A percentile compares a stretch with the other conserved stretches of the same genome.
Evolutionary conservation across 2,113 vertebrate genomes (phyloP).

Genomic region (Barnardius zonarius): DNA sequence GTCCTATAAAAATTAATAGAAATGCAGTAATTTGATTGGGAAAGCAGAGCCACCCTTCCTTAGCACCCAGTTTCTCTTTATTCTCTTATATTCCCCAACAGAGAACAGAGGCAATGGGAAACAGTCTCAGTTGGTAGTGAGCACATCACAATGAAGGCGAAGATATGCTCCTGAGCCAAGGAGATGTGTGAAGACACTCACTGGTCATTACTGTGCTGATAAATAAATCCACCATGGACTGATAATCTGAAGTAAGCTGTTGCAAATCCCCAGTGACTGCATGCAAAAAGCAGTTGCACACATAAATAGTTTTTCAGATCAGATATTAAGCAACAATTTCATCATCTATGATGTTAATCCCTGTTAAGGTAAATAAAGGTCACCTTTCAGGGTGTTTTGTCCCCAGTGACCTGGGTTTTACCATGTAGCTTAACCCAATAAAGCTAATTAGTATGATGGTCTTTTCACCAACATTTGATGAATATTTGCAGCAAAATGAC

Average conservation of each 20-base stretch:
- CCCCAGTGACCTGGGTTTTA: not conserved
- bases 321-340: not conserved
- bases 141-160: fast-evolving
- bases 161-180: not conserved
- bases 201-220: not conserved
- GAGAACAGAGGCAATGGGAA: fast-evolving
- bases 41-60: not conserved
- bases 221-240: not conserved
- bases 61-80: not conserved
- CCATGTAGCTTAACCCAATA: not conserved
- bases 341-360: not conserved
- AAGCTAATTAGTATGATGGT: not conserved
- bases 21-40: not conserved
- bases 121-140: fast-evolving
- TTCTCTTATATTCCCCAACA: not conserved
- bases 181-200: not conserved
- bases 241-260: not conserved
- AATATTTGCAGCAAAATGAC: not conserved
- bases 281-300: not conserved
- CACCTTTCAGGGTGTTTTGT: not conserved
- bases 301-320: not conserved
- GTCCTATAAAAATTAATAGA: not conserved
- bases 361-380: not conserved
- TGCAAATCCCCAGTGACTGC: not conserved
- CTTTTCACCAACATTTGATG: not conserved